A percentile compares a stretch with the other conserved stretches of the same genome.
phyloP scores from a whole-genome alignment of 2,888 invertebrate genomes.

The Hyposoter dolosus region DNA sequence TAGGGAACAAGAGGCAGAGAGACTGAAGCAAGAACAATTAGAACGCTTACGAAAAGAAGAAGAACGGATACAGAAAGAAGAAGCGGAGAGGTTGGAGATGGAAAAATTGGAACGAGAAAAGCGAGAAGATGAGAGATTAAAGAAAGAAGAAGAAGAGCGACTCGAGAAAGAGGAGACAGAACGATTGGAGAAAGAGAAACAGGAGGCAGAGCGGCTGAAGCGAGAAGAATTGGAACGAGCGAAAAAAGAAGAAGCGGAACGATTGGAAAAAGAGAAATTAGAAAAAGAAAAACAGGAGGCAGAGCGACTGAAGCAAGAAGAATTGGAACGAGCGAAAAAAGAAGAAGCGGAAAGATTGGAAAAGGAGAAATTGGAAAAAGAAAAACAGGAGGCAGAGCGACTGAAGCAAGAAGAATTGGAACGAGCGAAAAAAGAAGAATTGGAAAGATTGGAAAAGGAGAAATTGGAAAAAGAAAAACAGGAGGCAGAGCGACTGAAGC shows the following conservation, averaged over 20 bases:
- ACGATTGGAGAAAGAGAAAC: slow-evolving; percentile 32
- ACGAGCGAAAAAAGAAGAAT: slow-evolving; percentile 45
- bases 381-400: slow-evolving; percentile 71
- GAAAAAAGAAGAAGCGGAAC: slow-evolving; percentile 48
- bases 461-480: slow-evolving; percentile 60
- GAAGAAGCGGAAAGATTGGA: slow-evolving; percentile 57
- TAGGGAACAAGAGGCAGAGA: slow-evolving; percentile 64
- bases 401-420: slow-evolving; percentile 68
- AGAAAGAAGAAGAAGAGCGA: slow-evolving; percentile 58
- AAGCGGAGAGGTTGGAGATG: slow-evolving; percentile 28
- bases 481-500: slow-evolving; percentile 73
- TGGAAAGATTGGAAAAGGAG: slow-evolving; percentile 34
- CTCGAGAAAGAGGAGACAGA: slow-evolving; percentile 33
- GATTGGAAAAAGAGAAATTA: slow-evolving; percentile 49
- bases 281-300: slow-evolving; percentile 55
- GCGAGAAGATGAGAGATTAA: not conserved
- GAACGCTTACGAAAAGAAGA: slow-evolving; percentile 63
- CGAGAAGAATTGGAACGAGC: slow-evolving; percentile 66
- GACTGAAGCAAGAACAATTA: slow-evolving; percentile 74
- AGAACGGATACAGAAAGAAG: slow-evolving; percentile 68
- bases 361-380: slow-evolving; percentile 77
- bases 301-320: slow-evolving; percentile 75
- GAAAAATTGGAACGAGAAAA: slow-evolving; percentile 45
- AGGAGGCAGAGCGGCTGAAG: slow-evolving; percentile 60
- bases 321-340: slow-evolving; percentile 47